Conservation (phyloP, 2,888 invertebrate genomes). For the Caenorhabditis sp. region DNA sequence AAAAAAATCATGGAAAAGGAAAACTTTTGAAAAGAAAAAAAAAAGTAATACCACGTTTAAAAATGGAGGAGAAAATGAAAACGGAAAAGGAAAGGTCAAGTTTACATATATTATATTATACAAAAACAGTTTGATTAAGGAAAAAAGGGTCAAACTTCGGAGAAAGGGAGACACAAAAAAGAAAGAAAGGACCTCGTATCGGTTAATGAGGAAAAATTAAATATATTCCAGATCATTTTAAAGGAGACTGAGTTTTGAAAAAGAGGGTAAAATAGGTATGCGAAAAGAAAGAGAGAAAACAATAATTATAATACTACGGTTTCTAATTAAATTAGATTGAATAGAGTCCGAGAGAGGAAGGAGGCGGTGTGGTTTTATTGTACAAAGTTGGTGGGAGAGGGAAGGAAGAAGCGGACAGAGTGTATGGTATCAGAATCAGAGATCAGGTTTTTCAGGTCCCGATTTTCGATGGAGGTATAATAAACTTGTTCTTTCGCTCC, state of each 20-base stretch:
- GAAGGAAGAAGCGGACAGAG: slow-evolving; percentile 11
- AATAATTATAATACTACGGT: too few relatives aligned
- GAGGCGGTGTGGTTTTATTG: not conserved
- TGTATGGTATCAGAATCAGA: slow-evolving; percentile 1
- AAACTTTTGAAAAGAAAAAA: slow-evolving; percentile 11
- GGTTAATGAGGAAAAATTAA: slow-evolving; percentile 34
- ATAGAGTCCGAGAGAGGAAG: not conserved
- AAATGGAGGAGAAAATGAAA: slow-evolving; percentile 1
- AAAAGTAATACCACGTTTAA: slow-evolving; percentile 23
- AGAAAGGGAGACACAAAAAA: not conserved
- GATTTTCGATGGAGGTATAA: slow-evolving; percentile 28
- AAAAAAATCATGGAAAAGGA: slow-evolving; percentile 10
- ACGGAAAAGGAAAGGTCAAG: slow-evolving; percentile 9
- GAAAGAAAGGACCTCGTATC: slow-evolving; percentile 35
- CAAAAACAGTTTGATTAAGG: slow-evolving; percentile 7
- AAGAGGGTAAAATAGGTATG: slow-evolving; percentile 11
- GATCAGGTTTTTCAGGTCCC: slow-evolving; percentile 12
- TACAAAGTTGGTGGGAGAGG: not conserved
- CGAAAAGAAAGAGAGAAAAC: not conserved
- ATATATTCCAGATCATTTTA: slow-evolving; percentile 30
- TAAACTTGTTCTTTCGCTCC: slow-evolving; percentile 34
- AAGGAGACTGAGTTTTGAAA: slow-evolving; percentile 37
- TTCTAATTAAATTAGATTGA: not conserved
- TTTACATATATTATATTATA: slow-evolving; percentile 31
- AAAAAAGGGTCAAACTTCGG: not conserved